These are phyloP conservation scores for Camponotus vicinus DNA, from an alignment of 1,140 invertebrate genomes.

Conservation along the genomic window DNA sequence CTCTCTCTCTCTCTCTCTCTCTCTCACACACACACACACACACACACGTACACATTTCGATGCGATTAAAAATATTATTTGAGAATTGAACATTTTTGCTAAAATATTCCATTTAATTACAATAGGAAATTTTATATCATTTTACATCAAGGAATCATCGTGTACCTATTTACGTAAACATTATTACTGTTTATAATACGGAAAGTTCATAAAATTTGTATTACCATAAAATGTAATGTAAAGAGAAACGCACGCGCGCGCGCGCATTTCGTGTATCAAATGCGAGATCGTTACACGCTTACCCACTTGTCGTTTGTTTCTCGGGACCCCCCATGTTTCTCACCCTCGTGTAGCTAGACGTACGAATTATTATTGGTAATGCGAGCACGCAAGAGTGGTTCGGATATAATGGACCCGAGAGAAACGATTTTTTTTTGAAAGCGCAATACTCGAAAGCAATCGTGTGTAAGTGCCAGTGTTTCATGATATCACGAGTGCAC, in stretches of 20 bases:
- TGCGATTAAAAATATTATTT: background rate
- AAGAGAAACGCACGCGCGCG: slow-evolving; percentile 25
- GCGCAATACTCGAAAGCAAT: slow-evolving; percentile 59
- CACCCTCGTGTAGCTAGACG: slow-evolving; percentile 54
- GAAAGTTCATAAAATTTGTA: slow-evolving; percentile 5
- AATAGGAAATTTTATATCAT: background rate
- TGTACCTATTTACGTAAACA: background rate
- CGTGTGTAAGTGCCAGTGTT: slow-evolving; percentile 13
- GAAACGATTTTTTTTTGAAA: slow-evolving; percentile 57
- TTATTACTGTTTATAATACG: background rate
- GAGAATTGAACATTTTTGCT: slow-evolving; percentile 7
- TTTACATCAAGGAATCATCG: background rate
- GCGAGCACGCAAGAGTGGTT: slow-evolving; percentile 56
- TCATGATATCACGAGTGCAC: slow-evolving; percentile 49
- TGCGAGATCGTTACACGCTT: slow-evolving; percentile 66
- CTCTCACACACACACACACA: too few relatives aligned
- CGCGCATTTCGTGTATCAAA: slow-evolving; percentile 49
- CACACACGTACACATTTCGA: background rate
- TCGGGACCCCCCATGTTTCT: slow-evolving; percentile 53
- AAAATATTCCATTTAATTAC: background rate
- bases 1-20: too few relatives aligned
- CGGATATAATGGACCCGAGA: slow-evolving; percentile 68
- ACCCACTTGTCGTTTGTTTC: slow-evolving; percentile 67
- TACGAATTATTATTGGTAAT: slow-evolving; percentile 71
- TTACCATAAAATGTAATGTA: slow-evolving; percentile 15